A percentile compares a stretch with the other conserved stretches of the same genome.
Evolutionary conservation across 2,113 vertebrate genomes (phyloP).

Genomic region (Eulemur rufifrons): DNA sequence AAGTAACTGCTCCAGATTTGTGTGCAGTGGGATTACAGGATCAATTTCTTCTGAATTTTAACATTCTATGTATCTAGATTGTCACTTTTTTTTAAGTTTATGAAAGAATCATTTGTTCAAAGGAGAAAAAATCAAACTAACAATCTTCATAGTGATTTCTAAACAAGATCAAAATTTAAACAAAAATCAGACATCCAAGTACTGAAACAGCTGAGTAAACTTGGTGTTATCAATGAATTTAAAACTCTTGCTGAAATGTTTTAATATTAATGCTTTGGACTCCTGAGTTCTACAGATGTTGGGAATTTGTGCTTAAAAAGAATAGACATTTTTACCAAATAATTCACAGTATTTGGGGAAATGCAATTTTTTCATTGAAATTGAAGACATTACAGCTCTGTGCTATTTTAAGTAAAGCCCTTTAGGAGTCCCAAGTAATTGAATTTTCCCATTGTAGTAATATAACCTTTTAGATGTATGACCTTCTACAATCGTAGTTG

Average conservation of each 20-base stretch:
- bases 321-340: not conserved
- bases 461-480: conserved; percentile 55
- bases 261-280: not conserved
- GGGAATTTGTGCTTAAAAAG: not conserved
- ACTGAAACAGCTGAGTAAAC: not conserved
- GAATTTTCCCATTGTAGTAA: conserved; percentile 71
- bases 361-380: conserved; percentile 18
- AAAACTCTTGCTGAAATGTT: not conserved
- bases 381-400: conserved; percentile 23
- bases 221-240: not conserved
- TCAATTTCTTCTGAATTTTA: conserved; percentile 1
- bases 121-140: not conserved
- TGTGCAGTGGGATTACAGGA: not conserved
- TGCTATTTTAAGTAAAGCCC: conserved; percentile 61
- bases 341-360: conserved; percentile 43
- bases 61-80: not conserved
- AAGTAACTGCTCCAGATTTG: not conserved
- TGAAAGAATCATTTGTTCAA: not conserved
- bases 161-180: not conserved
- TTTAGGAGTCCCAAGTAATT: conserved; percentile 61
- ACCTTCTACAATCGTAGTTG: conserved; percentile 61
- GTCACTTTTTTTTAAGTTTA: not conserved
- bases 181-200: not conserved
- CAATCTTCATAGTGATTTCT: not conserved
- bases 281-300: not conserved